Evolutionary conservation across 2,888 invertebrate genomes (phyloP).

Genomic region (Eupithecia dodoneata): DNA sequence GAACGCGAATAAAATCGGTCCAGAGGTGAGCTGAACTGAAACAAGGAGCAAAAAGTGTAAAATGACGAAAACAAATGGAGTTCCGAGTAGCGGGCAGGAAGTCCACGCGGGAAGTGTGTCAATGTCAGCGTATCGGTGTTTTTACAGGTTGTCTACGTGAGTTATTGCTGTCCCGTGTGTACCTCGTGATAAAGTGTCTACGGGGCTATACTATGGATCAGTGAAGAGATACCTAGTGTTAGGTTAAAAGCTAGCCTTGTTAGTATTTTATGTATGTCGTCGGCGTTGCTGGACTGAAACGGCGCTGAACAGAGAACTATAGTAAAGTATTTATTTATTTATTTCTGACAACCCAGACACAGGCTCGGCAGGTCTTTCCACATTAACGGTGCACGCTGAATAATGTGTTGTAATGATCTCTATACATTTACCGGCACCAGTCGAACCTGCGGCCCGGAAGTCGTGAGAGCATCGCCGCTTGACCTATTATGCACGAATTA

Average conservation of each 20-base stretch:
- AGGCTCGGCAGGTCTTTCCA: conserved; percentile 13
- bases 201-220: background rate
- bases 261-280: background rate
- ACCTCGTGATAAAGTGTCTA: background rate
- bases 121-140: conserved; percentile 73
- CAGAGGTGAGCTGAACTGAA: conserved; percentile 54
- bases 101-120: conserved; percentile 72
- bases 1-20: conserved; percentile 60
- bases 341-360: background rate
- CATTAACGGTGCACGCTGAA: conserved; percentile 15
- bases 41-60: conserved; percentile 53
- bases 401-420: conserved; percentile 43
- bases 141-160: conserved; percentile 54
- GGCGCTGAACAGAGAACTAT: background rate
- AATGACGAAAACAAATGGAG: conserved; percentile 59
- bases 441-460: conserved; percentile 66
- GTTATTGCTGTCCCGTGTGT: conserved; percentile 42
- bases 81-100: conserved; percentile 63
- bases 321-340: too few species aligned
- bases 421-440: conserved; percentile 58
- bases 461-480: conserved; percentile 62
- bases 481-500: conserved; percentile 66
- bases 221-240: background rate
- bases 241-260: background rate
- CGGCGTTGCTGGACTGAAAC: background rate